phyloP scores from a whole-genome alignment of 2,888 invertebrate genomes.

The Callinectes sapidus region DNA sequence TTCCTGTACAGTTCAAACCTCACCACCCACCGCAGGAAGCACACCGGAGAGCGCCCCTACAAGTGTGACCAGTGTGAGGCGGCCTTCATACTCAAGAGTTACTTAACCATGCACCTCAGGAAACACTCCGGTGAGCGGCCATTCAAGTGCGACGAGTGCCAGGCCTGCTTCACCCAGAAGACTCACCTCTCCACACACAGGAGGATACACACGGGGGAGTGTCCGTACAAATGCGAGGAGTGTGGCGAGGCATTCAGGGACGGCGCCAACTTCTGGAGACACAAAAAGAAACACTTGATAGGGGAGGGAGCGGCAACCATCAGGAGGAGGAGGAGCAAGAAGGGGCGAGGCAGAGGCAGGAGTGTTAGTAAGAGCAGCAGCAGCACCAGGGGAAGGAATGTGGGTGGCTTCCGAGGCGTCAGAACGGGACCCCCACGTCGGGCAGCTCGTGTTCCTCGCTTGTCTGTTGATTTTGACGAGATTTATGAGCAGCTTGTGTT shows the following conservation, averaged over 20 bases:
- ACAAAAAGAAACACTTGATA: conserved; percentile 66
- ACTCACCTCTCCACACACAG: conserved; percentile 68
- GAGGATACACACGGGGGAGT: conserved; percentile 70
- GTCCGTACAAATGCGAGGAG: conserved; percentile 69
- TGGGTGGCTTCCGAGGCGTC: background rate
- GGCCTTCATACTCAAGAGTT: conserved; percentile 65
- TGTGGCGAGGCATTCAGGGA: conserved; percentile 71
- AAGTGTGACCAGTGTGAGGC: conserved; percentile 65
- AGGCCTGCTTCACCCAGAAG: conserved; percentile 68
- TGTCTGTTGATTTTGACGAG: conserved; percentile 52
- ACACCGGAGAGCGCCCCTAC: conserved; percentile 66
- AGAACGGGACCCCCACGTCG: conserved; percentile 49
- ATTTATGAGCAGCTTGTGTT: conserved; percentile 47
- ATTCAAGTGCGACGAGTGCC: conserved; percentile 60
- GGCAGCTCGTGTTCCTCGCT: conserved; percentile 48
- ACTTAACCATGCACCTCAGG: conserved; percentile 66
- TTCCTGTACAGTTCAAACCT: conserved; percentile 67
- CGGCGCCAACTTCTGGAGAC: conserved; percentile 70
- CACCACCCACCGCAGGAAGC: conserved; percentile 64
- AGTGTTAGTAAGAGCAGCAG: background rate
- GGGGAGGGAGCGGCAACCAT: conserved; percentile 61
- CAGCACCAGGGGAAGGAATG: conserved; percentile 28
- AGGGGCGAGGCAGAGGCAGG: conserved; percentile 47
- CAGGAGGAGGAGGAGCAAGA: conserved; percentile 51
- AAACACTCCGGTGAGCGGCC: conserved; percentile 64